A percentile compares a stretch with the other conserved stretches of the same genome.
Conservation (phyloP, 2,113 vertebrate species). For the Romanogobio albipinnatus region DNA sequence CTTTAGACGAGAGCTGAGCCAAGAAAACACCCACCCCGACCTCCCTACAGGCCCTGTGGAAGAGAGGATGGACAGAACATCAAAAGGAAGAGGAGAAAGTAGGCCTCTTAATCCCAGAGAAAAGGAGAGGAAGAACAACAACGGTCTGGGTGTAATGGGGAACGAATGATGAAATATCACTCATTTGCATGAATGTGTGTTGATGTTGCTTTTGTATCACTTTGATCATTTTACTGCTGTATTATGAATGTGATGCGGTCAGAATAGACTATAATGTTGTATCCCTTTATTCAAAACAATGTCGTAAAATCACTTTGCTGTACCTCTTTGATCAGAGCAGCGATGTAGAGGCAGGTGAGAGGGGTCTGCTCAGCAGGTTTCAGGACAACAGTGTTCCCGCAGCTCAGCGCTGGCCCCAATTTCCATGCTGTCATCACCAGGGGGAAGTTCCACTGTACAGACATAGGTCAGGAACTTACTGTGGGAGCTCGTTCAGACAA, state of each 20-base stretch:
- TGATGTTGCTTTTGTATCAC: slow-evolving; percentile 49
- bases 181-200: slow-evolving; percentile 39
- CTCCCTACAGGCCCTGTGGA: slow-evolving; percentile 62
- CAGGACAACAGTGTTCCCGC: slow-evolving; percentile 94
- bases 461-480: slow-evolving; percentile 42
- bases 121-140: slow-evolving; percentile 59
- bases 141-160: slow-evolving; percentile 30
- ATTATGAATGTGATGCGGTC: not conserved
- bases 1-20: slow-evolving; percentile 74
- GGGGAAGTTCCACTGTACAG: slow-evolving; percentile 97
- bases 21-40: slow-evolving; percentile 71
- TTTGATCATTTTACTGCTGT: slow-evolving; percentile 19
- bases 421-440: slow-evolving; percentile 99
- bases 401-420: slow-evolving; percentile 93
- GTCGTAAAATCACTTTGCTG: slow-evolving; percentile 47
- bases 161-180: slow-evolving; percentile 55
- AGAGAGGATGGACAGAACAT: slow-evolving; percentile 67
- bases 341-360: slow-evolving; percentile 94
- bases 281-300: not conserved
- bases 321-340: slow-evolving; percentile 96
- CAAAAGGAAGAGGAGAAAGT: slow-evolving; percentile 65
- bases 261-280: not conserved
- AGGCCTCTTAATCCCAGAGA: slow-evolving; percentile 61
- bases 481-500: slow-evolving; percentile 21
- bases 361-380: slow-evolving; percentile 98